Evolutionary conservation across 2,888 invertebrate genomes (phyloP).

Genomic region (Gari tellinella): DNA sequence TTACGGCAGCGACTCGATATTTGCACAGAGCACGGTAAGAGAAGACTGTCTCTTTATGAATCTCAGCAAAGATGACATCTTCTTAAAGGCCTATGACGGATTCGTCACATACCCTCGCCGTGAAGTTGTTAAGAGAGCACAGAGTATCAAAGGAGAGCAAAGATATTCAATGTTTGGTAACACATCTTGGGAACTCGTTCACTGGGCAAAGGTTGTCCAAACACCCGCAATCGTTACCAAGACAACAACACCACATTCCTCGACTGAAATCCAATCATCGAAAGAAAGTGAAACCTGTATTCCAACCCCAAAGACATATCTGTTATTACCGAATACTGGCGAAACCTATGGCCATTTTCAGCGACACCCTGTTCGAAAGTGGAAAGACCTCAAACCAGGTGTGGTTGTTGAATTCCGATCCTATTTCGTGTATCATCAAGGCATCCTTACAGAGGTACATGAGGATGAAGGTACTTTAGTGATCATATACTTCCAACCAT

Average conservation of each 20-base stretch:
- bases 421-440: constrained; percentile 15
- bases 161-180: constrained; percentile 16
- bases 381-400: constrained; percentile 31
- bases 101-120: constrained; percentile 14
- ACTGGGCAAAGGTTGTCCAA: constrained; percentile 42
- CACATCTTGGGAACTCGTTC: constrained; percentile 28
- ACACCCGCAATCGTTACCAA: constrained; percentile 11
- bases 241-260: not conserved
- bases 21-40: constrained; percentile 24
- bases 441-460: constrained; percentile 17
- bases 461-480: not conserved
- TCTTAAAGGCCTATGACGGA: constrained; percentile 11
- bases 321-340: constrained; percentile 15
- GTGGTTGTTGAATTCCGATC: constrained; percentile 18
- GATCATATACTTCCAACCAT: constrained; percentile 21
- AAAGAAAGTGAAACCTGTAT: too few relatives aligned
- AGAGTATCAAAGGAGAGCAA: constrained; percentile 20
- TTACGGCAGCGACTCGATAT: constrained; percentile 17
- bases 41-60: constrained; percentile 25
- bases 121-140: constrained; percentile 25
- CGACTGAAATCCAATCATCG: not conserved
- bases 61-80: constrained; percentile 16
- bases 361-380: constrained; percentile 2
- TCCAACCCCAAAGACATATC: not conserved
- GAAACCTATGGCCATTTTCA: constrained; percentile 19